Conservation (phyloP, 1,140 invertebrate species). For the Eurytemora carolleeae region DNA sequence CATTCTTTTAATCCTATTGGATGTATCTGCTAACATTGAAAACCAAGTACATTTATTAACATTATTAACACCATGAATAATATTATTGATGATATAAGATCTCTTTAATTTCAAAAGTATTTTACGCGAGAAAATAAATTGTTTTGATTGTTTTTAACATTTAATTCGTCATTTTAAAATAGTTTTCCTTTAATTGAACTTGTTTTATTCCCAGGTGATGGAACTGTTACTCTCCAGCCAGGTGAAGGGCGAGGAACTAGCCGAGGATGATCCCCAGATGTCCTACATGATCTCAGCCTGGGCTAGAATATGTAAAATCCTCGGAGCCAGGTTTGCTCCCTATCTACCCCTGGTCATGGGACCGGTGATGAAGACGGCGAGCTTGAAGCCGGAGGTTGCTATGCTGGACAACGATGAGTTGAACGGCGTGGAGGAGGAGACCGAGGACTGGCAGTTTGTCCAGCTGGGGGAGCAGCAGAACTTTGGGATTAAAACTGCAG, state of each 20-base stretch:
- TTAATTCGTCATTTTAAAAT: too few species aligned
- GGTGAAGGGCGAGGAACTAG: conserved; percentile 44
- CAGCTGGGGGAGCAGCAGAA: conserved; percentile 88
- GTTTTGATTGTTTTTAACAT: too few species aligned
- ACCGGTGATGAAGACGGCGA: conserved; percentile 80
- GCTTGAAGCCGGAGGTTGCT: conserved; percentile 92
- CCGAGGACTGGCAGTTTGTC: conserved; percentile 89
- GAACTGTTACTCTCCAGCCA: conserved; percentile 79
- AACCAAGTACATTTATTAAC: too few species aligned
- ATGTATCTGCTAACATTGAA: too few species aligned
- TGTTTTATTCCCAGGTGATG: too few species aligned
- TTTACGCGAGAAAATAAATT: too few species aligned
- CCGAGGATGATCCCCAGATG: conserved; percentile 90
- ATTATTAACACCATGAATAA: too few species aligned
- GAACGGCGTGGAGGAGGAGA: conserved; percentile 41
- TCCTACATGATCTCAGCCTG: conserved; percentile 96
- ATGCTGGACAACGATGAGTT: conserved; percentile 79
- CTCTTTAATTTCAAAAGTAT: too few species aligned
- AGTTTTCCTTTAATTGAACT: too few species aligned
- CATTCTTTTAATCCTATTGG: too few species aligned
- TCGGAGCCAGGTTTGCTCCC: conserved; percentile 75
- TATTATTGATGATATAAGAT: too few species aligned
- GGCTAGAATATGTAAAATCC: conserved; percentile 93
- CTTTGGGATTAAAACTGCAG: conserved; percentile 70
- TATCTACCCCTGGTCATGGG: conserved; percentile 95